Conservation (phyloP, 2,113 vertebrate genomes). For the Erythrolamprus reginae region DNA sequence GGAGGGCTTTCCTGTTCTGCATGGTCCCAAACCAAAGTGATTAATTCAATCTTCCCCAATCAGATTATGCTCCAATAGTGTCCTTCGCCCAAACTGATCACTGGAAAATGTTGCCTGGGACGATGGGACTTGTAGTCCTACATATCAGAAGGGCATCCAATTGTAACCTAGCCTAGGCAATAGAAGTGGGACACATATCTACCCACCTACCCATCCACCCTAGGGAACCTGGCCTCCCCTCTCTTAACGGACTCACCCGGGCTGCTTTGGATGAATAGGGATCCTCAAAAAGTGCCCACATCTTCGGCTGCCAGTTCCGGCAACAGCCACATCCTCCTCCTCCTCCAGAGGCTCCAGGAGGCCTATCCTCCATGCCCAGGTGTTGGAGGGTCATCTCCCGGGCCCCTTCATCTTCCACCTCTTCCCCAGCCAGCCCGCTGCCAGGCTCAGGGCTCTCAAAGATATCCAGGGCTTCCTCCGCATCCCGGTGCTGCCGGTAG, state of each 20-base stretch:
- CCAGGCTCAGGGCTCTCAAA: conserved; percentile 89
- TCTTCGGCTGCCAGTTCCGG: conserved; percentile 82
- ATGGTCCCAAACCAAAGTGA: background rate
- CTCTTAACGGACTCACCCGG: conserved; percentile 78
- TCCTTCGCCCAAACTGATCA: background rate
- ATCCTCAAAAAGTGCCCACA: conserved; percentile 96
- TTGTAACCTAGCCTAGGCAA: background rate
- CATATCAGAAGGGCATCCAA: background rate
- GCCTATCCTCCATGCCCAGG: conserved; percentile 80
- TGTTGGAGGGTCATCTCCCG: conserved; percentile 74
- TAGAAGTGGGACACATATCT: background rate
- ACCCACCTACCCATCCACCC: background rate
- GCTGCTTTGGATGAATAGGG: conserved; percentile 92
- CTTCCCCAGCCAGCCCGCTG: conserved; percentile 58
- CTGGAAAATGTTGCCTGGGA: background rate
- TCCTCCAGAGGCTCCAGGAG: conserved; percentile 62
- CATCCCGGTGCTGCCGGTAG: conserved; percentile 94
- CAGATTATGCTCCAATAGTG: background rate
- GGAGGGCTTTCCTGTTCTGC: background rate
- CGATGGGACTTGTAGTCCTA: background rate
- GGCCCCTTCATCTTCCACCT: conserved; percentile 54
- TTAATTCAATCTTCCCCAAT: background rate
- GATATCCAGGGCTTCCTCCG: conserved; percentile 92
- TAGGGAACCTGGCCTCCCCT: background rate
- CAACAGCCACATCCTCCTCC: conserved; percentile 76